phyloP scores from a whole-genome alignment of 2,113 vertebrate species.

The Scolopax mira region DNA sequence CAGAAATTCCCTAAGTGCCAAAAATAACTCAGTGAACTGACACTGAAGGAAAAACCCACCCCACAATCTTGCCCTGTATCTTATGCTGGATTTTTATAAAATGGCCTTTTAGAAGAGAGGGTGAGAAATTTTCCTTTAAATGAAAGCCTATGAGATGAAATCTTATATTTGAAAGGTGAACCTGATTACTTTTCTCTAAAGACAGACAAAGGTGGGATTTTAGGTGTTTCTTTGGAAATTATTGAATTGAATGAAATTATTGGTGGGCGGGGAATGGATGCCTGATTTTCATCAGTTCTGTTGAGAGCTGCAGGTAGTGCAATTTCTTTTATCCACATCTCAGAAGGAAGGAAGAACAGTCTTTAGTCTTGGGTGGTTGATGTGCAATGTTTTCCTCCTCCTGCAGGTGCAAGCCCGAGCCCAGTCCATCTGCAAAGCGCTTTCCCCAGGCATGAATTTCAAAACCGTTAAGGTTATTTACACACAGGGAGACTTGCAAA shows the following conservation, averaged over 20 bases:
- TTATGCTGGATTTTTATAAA: neutral
- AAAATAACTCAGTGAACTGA: neutral
- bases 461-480: neutral
- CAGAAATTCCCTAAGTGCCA: accelerated
- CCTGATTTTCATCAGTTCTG: neutral
- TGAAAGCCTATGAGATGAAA: neutral
- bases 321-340: neutral
- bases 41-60: neutral
- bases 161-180: neutral
- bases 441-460: neutral
- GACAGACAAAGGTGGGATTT: neutral
- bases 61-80: neutral
- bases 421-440: neutral
- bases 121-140: neutral
- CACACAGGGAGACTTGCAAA: neutral
- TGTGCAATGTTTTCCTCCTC: neutral
- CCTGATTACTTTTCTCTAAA: neutral
- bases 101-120: neutral
- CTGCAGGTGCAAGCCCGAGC: neutral
- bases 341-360: neutral
- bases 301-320: neutral
- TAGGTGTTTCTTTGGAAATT: neutral
- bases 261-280: accelerated
- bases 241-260: neutral
- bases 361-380: neutral